Percentiles rank a stretch among this genome's conserved stretches.
Conservation (phyloP, 2,888 invertebrate genomes). For the Geotrupes spiniger region DNA sequence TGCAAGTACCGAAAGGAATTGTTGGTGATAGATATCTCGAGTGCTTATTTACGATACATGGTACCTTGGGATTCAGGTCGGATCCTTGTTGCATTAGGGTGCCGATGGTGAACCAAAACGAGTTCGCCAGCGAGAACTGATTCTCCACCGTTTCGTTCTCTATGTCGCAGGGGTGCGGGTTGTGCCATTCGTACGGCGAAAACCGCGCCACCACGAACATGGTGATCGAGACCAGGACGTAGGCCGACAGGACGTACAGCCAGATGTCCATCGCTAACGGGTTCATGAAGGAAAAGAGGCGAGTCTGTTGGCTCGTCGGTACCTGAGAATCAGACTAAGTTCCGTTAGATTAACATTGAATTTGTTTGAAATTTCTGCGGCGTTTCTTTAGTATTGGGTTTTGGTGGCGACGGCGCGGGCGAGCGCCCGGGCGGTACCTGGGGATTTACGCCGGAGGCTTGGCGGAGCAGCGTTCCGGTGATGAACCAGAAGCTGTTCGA, state of each 20-base stretch:
- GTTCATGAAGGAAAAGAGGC: conserved; percentile 93
- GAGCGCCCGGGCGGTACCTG: conserved; percentile 51
- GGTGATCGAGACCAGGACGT: conserved; percentile 89
- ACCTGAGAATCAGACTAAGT: conserved; percentile 57
- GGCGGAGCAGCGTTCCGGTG: conserved; percentile 63
- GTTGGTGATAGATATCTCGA: conserved; percentile 21
- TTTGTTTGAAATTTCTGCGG: neutral
- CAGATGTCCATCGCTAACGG: conserved; percentile 96
- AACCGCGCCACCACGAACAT: conserved; percentile 96
- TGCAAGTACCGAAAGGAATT: conserved; percentile 12
- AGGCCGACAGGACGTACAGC: conserved; percentile 92
- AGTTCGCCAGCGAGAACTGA: conserved; percentile 91
- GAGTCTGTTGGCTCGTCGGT: conserved; percentile 82
- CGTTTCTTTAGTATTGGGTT: conserved; percentile 4
- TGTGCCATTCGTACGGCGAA: conserved; percentile 95
- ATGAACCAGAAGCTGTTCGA: conserved; percentile 68
- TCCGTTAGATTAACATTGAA: neutral
- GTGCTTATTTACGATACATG: conserved; percentile 29
- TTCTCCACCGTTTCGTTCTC: conserved; percentile 87
- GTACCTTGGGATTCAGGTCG: conserved; percentile 88
- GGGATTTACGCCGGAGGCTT: conserved; percentile 60
- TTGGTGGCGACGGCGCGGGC: neutral
- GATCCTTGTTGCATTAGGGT: conserved; percentile 93
- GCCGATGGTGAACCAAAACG: conserved; percentile 96
- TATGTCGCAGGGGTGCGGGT: conserved; percentile 74